These are phyloP conservation scores for Hololepta plana DNA, from an alignment of 2,888 invertebrate genomes.

Conservation along the genomic window DNA sequence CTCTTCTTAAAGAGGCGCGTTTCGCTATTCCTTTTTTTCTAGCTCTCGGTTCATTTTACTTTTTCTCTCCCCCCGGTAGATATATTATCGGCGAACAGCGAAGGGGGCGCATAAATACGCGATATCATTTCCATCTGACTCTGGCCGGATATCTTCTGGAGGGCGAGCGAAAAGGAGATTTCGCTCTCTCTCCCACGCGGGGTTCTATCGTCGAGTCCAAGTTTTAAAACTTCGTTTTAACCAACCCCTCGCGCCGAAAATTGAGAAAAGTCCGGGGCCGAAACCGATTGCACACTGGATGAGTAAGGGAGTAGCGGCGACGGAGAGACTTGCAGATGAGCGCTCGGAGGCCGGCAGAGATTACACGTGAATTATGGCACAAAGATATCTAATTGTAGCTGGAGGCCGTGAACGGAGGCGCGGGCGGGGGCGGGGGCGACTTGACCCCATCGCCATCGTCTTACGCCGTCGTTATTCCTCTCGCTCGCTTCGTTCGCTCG, in stretches of 20 bases:
- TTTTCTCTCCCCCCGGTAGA: too few relatives aligned
- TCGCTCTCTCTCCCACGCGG: background rate
- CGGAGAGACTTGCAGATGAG: conserved; percentile 22
- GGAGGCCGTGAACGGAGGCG: conserved; percentile 14
- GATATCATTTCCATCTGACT: too few relatives aligned
- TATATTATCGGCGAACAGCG: too few relatives aligned
- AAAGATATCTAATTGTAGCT: conserved; percentile 35
- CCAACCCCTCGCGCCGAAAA: conserved; percentile 2
- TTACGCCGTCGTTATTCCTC: conserved; percentile 14
- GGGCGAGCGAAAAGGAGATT: too few relatives aligned
- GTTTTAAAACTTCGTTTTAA: conserved; percentile 1
- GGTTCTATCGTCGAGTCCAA: background rate
- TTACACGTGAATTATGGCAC: conserved; percentile 41
- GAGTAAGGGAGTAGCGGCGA: conserved; percentile 6
- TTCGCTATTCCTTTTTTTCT: too few relatives aligned
- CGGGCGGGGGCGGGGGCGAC: conserved; percentile 17
- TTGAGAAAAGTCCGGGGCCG: conserved; percentile 3
- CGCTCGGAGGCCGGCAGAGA: conserved; percentile 30
- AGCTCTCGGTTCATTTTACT: too few relatives aligned
- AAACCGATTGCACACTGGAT: too few relatives aligned
- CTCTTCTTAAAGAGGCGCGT: too few relatives aligned
- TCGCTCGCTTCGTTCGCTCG: too few relatives aligned
- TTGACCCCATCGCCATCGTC: conserved; percentile 19
- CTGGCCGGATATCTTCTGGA: too few relatives aligned
- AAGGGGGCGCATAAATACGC: too few relatives aligned